Conservation (phyloP, 2,113 vertebrate species). For the Leucopsar rothschildi region DNA sequence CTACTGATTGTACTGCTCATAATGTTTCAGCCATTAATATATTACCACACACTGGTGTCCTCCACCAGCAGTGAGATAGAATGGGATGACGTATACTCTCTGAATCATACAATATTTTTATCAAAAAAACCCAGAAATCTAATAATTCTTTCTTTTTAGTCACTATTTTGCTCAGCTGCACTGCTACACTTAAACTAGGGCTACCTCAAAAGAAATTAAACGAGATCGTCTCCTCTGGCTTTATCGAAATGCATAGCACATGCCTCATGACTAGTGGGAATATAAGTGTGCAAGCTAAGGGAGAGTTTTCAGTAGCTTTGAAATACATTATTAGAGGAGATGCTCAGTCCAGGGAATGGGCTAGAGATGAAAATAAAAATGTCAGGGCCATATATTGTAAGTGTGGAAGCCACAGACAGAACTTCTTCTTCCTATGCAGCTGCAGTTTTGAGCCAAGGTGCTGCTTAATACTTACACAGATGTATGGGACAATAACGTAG, state of each 20-base stretch:
- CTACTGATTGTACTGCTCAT: not conserved
- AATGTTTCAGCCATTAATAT: not conserved
- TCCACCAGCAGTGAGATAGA: not conserved
- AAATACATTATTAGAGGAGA: not conserved
- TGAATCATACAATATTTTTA: not conserved
- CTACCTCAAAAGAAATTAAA: not conserved
- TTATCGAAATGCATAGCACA: accelerated
- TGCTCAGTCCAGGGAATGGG: not conserved
- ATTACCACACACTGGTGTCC: not conserved
- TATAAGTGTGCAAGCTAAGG: not conserved
- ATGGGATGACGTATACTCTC: not conserved
- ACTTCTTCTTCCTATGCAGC: not conserved
- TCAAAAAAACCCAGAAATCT: not conserved
- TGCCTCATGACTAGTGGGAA: not conserved
- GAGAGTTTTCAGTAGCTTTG: not conserved
- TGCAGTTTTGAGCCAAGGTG: not conserved
- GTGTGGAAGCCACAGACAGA: not conserved
- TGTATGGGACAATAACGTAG: not conserved
- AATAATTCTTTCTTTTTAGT: not conserved
- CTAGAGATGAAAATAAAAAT: not conserved
- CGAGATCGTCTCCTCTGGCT: not conserved
- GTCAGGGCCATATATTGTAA: not conserved
- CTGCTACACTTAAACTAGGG: not conserved
- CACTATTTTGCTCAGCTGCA: not conserved
- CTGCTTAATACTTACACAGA: not conserved